Percentiles rank a stretch among this genome's conserved stretches.
Evolutionary conservation across 2,888 invertebrate genomes (phyloP).

Genomic region (Endomychus coccineus): DNA sequence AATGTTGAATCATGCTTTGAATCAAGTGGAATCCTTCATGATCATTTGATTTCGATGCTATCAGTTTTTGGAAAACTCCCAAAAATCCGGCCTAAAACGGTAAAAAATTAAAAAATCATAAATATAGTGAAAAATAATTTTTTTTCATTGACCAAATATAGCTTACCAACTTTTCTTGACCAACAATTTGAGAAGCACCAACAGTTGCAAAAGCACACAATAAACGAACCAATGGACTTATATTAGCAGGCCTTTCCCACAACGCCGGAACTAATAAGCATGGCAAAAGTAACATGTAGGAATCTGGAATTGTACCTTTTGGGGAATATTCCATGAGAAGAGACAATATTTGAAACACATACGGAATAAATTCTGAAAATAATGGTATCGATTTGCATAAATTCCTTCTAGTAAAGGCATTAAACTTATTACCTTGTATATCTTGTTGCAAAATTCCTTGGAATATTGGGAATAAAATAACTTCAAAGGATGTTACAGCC

Average conservation of each 20-base stretch:
- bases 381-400: no score
- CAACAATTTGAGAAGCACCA: conserved; percentile 61
- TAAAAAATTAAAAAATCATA: conserved; percentile 3
- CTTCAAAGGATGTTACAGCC: conserved; percentile 83
- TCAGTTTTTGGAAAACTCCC: conserved; percentile 93
- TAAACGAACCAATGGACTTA: conserved; percentile 87
- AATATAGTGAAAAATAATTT: background rate
- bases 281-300: conserved; percentile 85
- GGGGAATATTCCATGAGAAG: conserved; percentile 69
- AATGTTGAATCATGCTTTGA: conserved; percentile 74
- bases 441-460: conserved; percentile 92
- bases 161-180: conserved; percentile 63
- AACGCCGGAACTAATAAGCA: conserved; percentile 82
- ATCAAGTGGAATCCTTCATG: conserved; percentile 93
- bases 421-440: conserved; percentile 60
- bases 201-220: conserved; percentile 78
- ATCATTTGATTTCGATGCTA: conserved; percentile 91
- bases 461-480: conserved; percentile 89
- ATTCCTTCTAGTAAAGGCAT: no score
- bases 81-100: conserved; percentile 64
- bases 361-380: conserved; percentile 88
- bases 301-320: conserved; percentile 58
- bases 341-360: conserved; percentile 95
- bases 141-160: background rate
- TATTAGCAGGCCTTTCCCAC: conserved; percentile 92